Base-by-base conservation (phyloP, 2,888 invertebrate genomes). In the Hipparchia semele region DNA sequence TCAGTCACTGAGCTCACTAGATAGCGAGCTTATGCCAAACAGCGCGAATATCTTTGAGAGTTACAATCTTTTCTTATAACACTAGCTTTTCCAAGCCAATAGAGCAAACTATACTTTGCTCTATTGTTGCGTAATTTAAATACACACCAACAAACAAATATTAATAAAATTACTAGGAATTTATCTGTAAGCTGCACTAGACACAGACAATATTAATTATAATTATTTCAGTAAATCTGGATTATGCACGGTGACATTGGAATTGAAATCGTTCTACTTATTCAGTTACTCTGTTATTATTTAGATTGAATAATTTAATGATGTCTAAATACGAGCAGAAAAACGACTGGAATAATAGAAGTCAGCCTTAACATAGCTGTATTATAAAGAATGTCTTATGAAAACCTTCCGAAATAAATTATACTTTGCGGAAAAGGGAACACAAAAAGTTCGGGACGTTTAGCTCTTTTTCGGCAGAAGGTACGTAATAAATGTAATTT, bases 341-440 rank as follows among this genome's bases (percentile, higher is more conserved):
- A 56, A 5, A 56, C 56, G 46, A 56, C 56, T 56, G 56, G 13
- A n/a, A 7, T 56, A 13, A 56, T 56, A 13, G n/a, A 13, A 56
- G 13, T 13, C 56, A 13, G 13, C 13, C 56, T 7, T 2, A n/a
- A 56, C n/a, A 13, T 13, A 0, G 6, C 12, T 61, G 45, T 62
- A 62, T 62, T 62, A 62, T 62, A 13, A 49, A 53, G 65, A 53
- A 51, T 51, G 51, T 53, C 33, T 65, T 51, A 65, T 65, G 65
- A 53, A 53, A 65, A 53, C 33, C 56, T 67, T 58, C 58, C 56
- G 56, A 65, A 67, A 67, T 67, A 67, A 67, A 67, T 67, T 67
- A 65, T 65, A 65, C 56, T 23, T 67, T 65, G 53, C 65, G 51
- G 65, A 65, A 67, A 67, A 67, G 56, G 56, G 67, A 58, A 66